Evolutionary conservation across 2,113 vertebrate genomes (phyloP).

Genomic region (Tiliqua scincoides): DNA sequence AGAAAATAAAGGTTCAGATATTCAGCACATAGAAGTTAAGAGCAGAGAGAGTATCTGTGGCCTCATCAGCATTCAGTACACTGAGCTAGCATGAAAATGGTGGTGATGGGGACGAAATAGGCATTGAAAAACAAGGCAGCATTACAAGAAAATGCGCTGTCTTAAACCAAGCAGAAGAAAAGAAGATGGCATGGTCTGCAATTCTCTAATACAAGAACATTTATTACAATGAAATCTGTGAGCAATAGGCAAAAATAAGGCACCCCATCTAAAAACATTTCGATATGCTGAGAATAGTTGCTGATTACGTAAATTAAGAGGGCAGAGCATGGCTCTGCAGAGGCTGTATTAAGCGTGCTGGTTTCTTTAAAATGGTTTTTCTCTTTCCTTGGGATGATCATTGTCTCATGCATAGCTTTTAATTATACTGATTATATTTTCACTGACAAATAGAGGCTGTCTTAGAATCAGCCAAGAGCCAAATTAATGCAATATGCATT

Average conservation of each 20-base stretch:
- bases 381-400: neutral
- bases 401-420: constrained; percentile 13
- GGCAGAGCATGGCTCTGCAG: neutral
- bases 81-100: constrained; percentile 1
- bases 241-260: neutral
- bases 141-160: too few species aligned
- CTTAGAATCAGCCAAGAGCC: constrained; percentile 5
- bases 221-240: neutral
- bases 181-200: neutral
- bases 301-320: neutral
- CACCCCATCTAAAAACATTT: neutral
- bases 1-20: neutral
- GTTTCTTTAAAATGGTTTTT: constrained; percentile 17
- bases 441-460: constrained; percentile 10
- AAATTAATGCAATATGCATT: neutral
- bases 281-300: constrained; percentile 1
- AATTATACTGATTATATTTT: neutral
- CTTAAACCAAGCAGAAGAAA: fast-evolving
- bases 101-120: neutral
- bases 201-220: constrained; percentile 6
- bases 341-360: neutral
- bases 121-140: neutral
- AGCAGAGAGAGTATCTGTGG: neutral
- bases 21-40: neutral
- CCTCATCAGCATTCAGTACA: constrained; percentile 18